These are phyloP conservation scores for Maniola jurtina DNA, from an alignment of 1,140 invertebrate species.

Conservation along the genomic window DNA sequence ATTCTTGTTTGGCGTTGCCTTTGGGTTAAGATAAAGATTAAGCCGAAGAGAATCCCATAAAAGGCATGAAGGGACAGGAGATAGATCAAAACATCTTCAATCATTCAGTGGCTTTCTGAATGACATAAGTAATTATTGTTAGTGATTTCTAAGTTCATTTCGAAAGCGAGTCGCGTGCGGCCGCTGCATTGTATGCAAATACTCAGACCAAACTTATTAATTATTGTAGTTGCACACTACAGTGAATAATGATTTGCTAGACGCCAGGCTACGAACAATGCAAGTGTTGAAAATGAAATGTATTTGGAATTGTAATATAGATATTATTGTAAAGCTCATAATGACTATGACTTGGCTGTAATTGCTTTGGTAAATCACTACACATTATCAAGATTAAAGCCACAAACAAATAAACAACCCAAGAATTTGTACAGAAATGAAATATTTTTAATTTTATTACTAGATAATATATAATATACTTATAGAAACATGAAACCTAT, in stretches of 20 bases:
- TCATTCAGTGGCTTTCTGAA: slow-evolving; percentile 14
- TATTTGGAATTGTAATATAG: slow-evolving; percentile 16
- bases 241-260: slow-evolving; percentile 57
- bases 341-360: too few species aligned
- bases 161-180: slow-evolving; percentile 49
- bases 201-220: slow-evolving; percentile 66
- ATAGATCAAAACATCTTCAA: slow-evolving; percentile 8
- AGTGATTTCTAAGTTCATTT: slow-evolving; percentile 44
- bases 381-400: too few species aligned
- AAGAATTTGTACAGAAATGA: too few species aligned
- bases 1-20: too few species aligned
- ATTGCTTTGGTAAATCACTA: too few species aligned
- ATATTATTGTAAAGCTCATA: too few species aligned
- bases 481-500: too few species aligned
- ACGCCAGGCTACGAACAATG: slow-evolving; percentile 36
- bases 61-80: not conserved
- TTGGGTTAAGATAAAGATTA: too few species aligned
- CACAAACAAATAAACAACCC: too few species aligned
- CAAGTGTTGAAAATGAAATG: slow-evolving; percentile 32
- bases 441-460: too few species aligned
- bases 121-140: slow-evolving; percentile 25
- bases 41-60: too few species aligned
- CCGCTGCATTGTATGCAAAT: slow-evolving; percentile 70
- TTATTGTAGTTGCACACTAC: slow-evolving; percentile 55
- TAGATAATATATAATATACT: too few species aligned